Conservation (phyloP, 2,797 vertebrate species). For the Natrix natrix region DNA sequence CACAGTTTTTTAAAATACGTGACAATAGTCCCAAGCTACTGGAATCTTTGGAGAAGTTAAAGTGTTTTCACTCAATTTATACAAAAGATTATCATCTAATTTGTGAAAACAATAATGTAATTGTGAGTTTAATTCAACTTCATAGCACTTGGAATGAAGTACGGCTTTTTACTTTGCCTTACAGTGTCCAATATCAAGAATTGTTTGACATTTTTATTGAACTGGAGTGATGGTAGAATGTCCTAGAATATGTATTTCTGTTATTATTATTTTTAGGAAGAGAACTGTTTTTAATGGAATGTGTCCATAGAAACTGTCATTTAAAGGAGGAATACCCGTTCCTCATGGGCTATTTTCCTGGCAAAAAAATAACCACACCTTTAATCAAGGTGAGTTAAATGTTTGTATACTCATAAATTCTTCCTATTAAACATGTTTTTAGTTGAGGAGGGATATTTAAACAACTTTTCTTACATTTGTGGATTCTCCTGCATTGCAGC, state of each 20-base stretch:
- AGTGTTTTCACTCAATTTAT: constrained; percentile 62
- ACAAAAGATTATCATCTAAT: constrained; percentile 36
- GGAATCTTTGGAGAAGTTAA: constrained; percentile 60
- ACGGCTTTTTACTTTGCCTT: constrained; percentile 3
- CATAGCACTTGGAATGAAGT: constrained; percentile 51
- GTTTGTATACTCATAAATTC: neutral
- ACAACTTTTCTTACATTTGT: neutral
- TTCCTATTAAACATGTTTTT: neutral
- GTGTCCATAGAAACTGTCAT: neutral
- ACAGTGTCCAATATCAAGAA: constrained; percentile 5
- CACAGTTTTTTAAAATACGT: constrained; percentile 59
- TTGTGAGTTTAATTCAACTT: constrained; percentile 12
- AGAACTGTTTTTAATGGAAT: neutral
- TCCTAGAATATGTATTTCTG: neutral
- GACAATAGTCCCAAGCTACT: constrained; percentile 42
- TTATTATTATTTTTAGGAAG: neutral
- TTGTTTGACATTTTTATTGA: constrained; percentile 19
- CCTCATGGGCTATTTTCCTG: neutral
- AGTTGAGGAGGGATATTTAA: neutral
- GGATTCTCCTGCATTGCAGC: neutral
- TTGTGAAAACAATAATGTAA: neutral
- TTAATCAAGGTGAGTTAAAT: neutral
- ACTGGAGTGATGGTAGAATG: neutral
- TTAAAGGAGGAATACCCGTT: neutral
- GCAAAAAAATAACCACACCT: neutral